Evolutionary conservation across 1,140 invertebrate species (phyloP), one percentile per base, ranked within the genome.

Genomic region (Sycobia sp.): DNA sequence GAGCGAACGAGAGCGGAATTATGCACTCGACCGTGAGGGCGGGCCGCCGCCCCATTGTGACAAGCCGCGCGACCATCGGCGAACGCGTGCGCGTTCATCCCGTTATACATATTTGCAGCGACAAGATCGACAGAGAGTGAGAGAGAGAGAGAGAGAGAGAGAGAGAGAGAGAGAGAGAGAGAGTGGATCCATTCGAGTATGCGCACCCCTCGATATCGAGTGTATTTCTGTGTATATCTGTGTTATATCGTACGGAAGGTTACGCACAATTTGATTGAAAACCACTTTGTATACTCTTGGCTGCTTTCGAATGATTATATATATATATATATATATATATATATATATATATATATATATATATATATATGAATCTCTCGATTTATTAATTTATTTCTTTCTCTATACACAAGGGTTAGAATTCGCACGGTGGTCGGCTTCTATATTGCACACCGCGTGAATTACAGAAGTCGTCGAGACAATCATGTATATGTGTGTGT

Each of bases 21-120:
- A 44, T 44, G 32, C 27, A 49, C 57, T 62, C 59, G 18, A 47
- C 13, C 11, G 9, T 3, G n/a, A 10, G 32, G 57, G 54, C 64
- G 64, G 60, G 64, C 34, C n/a, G n/a, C n/a, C n/a, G n/a, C n/a
- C n/a, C 57, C 22, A 53, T 57, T 60, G 49, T 65, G n/a, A n/a
- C n/a, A 29, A 14, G 38, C 38, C 14, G 38, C 14, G 7, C 38
- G 9, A 4, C 38, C 14, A 10, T 16, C 38, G n/a, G 18, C n/a
- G 46, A 27, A n/a, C 39, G n/a, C n/a, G 32, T 41, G 16, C 10
- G n/a, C 25, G 41, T 59, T n/a, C 22, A 39, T 22, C 14, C 22
- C n/a, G 29, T 43, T n/a, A 32, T 55, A 29, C 11, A 44, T 49
- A 41, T 49, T 20, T 27, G 22, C 44, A 27, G 20, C 18, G 29